Evolutionary conservation across 2,113 vertebrate genomes (phyloP).

Genomic region (Hippolais icterina): DNA sequence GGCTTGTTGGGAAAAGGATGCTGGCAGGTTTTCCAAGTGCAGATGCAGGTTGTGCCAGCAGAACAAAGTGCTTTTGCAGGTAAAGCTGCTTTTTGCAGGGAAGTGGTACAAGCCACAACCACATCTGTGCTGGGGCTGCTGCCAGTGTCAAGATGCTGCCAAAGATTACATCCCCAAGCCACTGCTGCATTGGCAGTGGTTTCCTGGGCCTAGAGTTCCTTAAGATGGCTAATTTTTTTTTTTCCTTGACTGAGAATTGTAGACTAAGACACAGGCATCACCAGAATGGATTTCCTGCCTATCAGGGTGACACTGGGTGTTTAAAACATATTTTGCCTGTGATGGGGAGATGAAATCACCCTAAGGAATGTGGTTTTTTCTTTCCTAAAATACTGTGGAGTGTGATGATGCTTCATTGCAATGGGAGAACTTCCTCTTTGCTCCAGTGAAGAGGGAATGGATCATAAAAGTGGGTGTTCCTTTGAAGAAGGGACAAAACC

Average conservation of each 20-base stretch:
- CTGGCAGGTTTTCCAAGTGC: slow-evolving; percentile 39
- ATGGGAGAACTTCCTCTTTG: neutral
- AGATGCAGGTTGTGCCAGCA: slow-evolving; percentile 45
- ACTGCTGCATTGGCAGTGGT: neutral
- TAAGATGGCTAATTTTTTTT: neutral
- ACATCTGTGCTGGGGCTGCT: slow-evolving; percentile 5
- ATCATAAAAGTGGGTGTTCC: neutral
- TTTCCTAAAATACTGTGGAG: neutral
- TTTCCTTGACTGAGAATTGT: neutral
- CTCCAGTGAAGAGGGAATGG: neutral
- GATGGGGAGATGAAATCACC: neutral
- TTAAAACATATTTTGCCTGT: neutral
- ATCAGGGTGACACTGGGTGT: neutral
- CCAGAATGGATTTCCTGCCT: neutral
- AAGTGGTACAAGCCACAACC: slow-evolving; percentile 6
- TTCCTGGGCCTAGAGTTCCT: neutral
- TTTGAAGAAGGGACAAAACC: neutral
- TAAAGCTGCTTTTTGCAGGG: slow-evolving; percentile 21
- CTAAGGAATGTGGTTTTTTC: neutral
- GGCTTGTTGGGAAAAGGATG: slow-evolving; percentile 27
- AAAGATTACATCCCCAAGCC: neutral
- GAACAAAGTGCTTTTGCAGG: slow-evolving; percentile 49
- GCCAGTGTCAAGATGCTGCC: neutral
- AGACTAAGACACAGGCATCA: neutral
- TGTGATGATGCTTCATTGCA: neutral